A percentile compares a stretch with the other conserved stretches of the same genome.
phyloP scores from a whole-genome alignment of 2,888 invertebrate genomes.

The Coronaproctus castanopsis region DNA sequence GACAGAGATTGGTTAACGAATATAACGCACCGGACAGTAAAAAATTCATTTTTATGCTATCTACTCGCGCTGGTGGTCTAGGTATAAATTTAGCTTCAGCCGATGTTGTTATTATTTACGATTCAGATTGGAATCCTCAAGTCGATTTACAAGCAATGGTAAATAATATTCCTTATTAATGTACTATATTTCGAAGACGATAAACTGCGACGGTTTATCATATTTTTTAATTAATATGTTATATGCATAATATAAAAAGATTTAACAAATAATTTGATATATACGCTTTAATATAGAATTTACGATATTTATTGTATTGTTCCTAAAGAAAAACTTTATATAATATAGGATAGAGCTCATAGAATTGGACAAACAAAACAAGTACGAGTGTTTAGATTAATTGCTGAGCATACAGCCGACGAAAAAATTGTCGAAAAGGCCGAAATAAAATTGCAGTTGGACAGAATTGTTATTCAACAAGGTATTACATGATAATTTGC shows the following conservation, averaged over 20 bases:
- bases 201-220: background rate
- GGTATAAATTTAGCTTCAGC: slow-evolving; percentile 95
- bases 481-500: no score
- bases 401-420: slow-evolving; percentile 96
- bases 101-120: slow-evolving; percentile 48
- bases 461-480: slow-evolving; percentile 93
- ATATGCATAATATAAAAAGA: no score
- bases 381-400: slow-evolving; percentile 69
- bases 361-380: slow-evolving; percentile 95
- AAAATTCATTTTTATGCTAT: slow-evolving; percentile 97
- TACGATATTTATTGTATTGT: no score
- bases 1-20: slow-evolving; percentile 84
- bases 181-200: background rate
- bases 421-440: slow-evolving; percentile 96
- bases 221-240: no score
- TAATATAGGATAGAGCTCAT: slow-evolving; percentile 81
- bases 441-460: slow-evolving; percentile 84
- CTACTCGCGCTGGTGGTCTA: slow-evolving; percentile 91
- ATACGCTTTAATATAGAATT: no score
- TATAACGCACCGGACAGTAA: slow-evolving; percentile 73
- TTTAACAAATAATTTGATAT: no score
- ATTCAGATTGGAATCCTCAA: slow-evolving; percentile 80
- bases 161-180: slow-evolving; percentile 5
- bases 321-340: no score
- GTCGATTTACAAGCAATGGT: slow-evolving; percentile 87